Percentiles rank a stretch among this genome's conserved stretches.
These are phyloP conservation scores for Moxostoma hubbsi DNA, from an alignment of 2,797 vertebrate genomes.

Conservation along the genomic window DNA sequence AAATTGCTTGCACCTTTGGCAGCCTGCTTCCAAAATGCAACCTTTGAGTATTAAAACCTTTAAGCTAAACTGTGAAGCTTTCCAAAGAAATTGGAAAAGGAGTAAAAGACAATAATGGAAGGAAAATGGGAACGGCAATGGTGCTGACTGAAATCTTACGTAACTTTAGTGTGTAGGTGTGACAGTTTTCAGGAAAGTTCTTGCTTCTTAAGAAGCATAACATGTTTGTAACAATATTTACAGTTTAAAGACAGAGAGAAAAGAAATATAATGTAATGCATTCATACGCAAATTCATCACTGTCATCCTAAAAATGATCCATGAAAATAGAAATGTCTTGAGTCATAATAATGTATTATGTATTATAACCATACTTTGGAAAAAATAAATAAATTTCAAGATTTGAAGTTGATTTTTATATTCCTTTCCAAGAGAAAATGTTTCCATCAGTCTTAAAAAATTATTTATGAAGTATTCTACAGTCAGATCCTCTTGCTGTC, in stretches of 20 bases:
- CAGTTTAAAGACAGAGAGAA: not conserved
- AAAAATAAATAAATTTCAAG: not conserved
- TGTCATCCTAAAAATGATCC: not conserved
- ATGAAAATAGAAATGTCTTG: not conserved
- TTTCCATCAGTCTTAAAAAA: not conserved
- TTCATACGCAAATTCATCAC: not conserved
- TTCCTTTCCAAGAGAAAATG: slow-evolving; percentile 8
- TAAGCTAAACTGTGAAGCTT: slow-evolving; percentile 47
- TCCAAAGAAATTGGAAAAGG: slow-evolving; percentile 9
- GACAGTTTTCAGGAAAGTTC: not conserved
- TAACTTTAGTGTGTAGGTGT: not conserved
- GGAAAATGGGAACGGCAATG: not conserved
- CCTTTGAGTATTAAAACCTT: slow-evolving; percentile 39
- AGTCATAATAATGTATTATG: slow-evolving; percentile 6
- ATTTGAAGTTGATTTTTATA: not conserved
- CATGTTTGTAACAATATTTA: not conserved
- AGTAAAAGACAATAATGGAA: not conserved
- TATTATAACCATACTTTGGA: not conserved
- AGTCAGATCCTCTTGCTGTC: not conserved
- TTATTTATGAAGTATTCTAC: not conserved
- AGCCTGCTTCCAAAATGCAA: slow-evolving; percentile 52
- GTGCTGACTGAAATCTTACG: not conserved
- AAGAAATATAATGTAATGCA: not conserved
- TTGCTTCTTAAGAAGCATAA: not conserved
- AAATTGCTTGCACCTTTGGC: slow-evolving; percentile 51